These are phyloP conservation scores for Zenarchopterus dispar DNA, from an alignment of 2,797 vertebrate genomes.

Conservation along the genomic window DNA sequence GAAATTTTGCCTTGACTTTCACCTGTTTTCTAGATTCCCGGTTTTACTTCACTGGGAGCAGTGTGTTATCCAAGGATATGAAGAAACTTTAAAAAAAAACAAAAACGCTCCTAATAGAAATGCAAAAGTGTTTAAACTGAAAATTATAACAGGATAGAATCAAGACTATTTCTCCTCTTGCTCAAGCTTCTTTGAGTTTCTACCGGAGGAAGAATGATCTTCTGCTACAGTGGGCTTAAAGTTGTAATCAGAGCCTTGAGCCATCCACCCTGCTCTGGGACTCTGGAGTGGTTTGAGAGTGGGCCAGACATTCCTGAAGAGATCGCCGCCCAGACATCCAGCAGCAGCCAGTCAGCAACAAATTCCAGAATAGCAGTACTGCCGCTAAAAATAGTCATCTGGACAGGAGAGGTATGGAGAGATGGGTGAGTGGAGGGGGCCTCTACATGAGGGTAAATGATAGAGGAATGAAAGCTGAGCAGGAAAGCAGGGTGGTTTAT, in stretches of 20 bases:
- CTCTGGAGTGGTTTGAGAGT: constrained; percentile 91
- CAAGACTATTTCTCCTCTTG: constrained; percentile 17
- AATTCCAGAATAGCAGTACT: constrained; percentile 93
- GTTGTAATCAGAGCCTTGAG: constrained; percentile 85
- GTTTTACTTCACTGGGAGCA: background rate
- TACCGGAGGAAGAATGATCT: constrained; percentile 41
- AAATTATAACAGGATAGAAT: background rate
- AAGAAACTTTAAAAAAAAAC: background rate
- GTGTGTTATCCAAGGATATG: background rate
- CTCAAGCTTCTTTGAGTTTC: constrained; percentile 43
- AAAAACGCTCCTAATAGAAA: background rate
- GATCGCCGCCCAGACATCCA: constrained; percentile 92
- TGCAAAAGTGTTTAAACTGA: background rate
- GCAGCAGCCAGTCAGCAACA: constrained; percentile 90
- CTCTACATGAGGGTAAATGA: constrained; percentile 64
- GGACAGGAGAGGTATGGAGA: constrained; percentile 73
- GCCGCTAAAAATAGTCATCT: constrained; percentile 84
- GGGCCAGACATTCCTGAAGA: constrained; percentile 95
- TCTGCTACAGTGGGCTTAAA: constrained; percentile 47
- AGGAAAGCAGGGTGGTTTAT: constrained; percentile 70
- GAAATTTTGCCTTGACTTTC: constrained; percentile 43
- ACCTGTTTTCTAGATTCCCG: constrained; percentile 46
- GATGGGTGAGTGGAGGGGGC: constrained; percentile 47
- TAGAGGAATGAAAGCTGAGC: constrained; percentile 67
- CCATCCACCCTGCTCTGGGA: constrained; percentile 83